Evolutionary conservation across 2,797 vertebrate genomes (phyloP), one percentile per base, ranked within the genome.

Genomic region (Poeciliopsis gracilis): DNA sequence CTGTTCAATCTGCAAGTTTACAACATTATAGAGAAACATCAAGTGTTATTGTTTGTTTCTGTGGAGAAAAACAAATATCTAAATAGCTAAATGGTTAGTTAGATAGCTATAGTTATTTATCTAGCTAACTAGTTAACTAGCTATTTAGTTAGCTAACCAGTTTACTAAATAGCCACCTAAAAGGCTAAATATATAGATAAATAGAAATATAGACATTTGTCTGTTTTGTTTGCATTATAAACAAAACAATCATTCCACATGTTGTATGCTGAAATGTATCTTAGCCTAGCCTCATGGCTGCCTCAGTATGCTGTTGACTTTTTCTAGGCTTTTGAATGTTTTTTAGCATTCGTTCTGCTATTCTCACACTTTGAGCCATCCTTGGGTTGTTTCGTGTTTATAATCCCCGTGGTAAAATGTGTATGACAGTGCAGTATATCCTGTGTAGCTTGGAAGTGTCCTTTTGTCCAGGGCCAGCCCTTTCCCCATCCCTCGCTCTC

Each of bases 401-500:
- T 45, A 5, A 49, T 41, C 33, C 43, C 76, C 45, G 70, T n/a
- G 76, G 73, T 57, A 59, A 46, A 83, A 45, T 49, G 45, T 43
- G 30, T 30, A 59, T 30, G 43, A 4, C 70, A 36, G 13, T 23
- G 30, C 73, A 30, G 55, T 47, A 67, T 49, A 71, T 74, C 77
- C 75, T 82, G 77, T 85, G 69, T 47, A 41, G 75, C 67, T 72
- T 79, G 73, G 45, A 75, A 53, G 73, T 81, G 82, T 78, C 77
- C 66, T 78, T 79, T 82, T 86, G 89, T 89, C 85, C 84, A 82
- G 82, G 87, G 67, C 84, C 86, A 20, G 82, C 75, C 81, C 82
- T 33, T 76, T 82, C 85, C 78, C 43, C 78, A 87, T 89, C 89
- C 90, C 87, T 84, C 82, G 85, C 90, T 88, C 92, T 96, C 97